Percentiles rank a stretch among this genome's conserved stretches.
These are phyloP conservation scores for Sphenopsis melanotis DNA, from an alignment of 2,797 vertebrate species.

Conservation along the genomic window DNA sequence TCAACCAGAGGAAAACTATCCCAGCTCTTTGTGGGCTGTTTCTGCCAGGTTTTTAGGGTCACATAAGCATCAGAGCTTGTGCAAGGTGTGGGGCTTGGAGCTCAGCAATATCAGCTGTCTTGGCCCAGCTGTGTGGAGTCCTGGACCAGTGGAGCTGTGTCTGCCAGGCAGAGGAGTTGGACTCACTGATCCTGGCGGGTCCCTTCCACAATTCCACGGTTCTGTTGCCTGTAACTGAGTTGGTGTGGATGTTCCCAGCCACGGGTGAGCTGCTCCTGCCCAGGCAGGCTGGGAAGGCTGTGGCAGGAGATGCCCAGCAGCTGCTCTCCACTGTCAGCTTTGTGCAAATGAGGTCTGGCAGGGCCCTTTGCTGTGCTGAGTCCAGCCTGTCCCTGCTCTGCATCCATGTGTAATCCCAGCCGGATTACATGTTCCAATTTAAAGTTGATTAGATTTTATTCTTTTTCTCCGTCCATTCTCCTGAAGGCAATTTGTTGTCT, in stretches of 20 bases:
- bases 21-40: background rate
- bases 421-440: background rate
- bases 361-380: background rate
- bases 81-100: background rate
- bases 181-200: background rate
- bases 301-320: background rate
- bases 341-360: background rate
- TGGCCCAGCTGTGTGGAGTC: background rate
- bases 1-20: background rate
- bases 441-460: background rate
- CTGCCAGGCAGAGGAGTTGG: background rate
- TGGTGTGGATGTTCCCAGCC: background rate
- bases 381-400: background rate
- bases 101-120: background rate
- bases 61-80: background rate
- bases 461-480: background rate
- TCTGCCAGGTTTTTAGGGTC: background rate
- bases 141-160: background rate
- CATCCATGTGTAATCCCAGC: background rate
- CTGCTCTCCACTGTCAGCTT: background rate
- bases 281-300: accelerated
- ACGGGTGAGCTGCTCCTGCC: background rate
- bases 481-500: background rate
- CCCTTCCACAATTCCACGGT: background rate
- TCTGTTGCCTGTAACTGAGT: background rate